Evolutionary conservation across 2,113 vertebrate genomes (phyloP).

Genomic region (Cynoglossus semilaevis): DNA sequence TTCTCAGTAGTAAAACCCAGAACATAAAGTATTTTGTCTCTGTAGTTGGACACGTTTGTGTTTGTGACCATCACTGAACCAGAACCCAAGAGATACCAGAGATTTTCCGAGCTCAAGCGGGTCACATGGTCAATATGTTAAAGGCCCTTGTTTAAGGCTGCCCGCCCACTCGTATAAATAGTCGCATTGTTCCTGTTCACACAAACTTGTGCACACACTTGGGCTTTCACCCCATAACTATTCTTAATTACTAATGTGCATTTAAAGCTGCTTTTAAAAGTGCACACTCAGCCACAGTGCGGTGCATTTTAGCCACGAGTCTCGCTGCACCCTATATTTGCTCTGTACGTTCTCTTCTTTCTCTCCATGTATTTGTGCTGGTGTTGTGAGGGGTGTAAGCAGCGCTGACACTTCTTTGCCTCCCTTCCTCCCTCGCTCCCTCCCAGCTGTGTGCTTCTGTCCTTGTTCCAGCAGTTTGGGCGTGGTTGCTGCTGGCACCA

Average conservation of each 20-base stretch:
- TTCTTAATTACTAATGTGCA: conserved; percentile 44
- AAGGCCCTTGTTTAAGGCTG: conserved; percentile 60
- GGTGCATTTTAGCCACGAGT: conserved; percentile 3
- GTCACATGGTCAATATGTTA: conserved; percentile 68
- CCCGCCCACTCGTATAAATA: conserved; percentile 54
- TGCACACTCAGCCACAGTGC: conserved; percentile 5
- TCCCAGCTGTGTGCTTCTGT: conserved; percentile 50
- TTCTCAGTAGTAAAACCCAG: too few species aligned
- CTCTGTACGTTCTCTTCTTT: conserved; percentile 3
- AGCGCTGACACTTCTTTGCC: conserved; percentile 7
- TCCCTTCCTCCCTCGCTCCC: conserved; percentile 5
- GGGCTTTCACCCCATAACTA: conserved; percentile 41
- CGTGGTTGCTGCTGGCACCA: conserved; percentile 56
- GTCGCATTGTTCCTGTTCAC: conserved; percentile 61
- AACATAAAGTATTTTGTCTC: too few species aligned
- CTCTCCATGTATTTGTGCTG: not conserved
- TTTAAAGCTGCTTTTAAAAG: conserved; percentile 32
- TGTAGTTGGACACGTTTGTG: too few species aligned
- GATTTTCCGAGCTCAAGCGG: conserved; percentile 30
- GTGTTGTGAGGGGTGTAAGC: conserved; percentile 11
- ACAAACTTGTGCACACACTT: conserved; percentile 29
- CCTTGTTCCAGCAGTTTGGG: conserved; percentile 51
- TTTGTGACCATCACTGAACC: too few species aligned
- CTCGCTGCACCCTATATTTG: not conserved
- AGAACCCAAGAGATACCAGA: not conserved